Evolutionary conservation across 2,113 vertebrate genomes (phyloP), one percentile per base, ranked within the genome.

Genomic region (Phylloscopus whistleri): DNA sequence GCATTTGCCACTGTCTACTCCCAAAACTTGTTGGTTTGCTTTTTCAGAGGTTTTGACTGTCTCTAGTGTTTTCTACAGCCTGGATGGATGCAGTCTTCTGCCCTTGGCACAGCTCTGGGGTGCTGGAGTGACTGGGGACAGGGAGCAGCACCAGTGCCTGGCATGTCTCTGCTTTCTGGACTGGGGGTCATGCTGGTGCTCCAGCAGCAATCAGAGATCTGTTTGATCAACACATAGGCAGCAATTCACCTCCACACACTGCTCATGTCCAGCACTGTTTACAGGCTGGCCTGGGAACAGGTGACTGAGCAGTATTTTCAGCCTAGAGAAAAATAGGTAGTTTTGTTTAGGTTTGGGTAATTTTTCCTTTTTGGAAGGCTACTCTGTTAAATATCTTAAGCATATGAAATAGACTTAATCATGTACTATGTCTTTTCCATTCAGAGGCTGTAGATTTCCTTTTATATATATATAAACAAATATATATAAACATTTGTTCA

Each of bases 81-180:
- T 0, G 0, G 35, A 5, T 63, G 27, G 13, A 27, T 31, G 20
- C 41, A 9, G 17, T 1, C 2, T 63, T 58, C 80, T 75, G 69
- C 12, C 24, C 4, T 49, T 49, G 4, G 37, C 41, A 23, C 55
- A 39, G 55, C 60, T 53, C 68, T 6, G 15, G 31, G 4, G 0
- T 2, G 4, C n/a, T 46, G n/a, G 28, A 58, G 43, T 16, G 2
- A 16, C 5, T 1, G 11, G 27, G 55, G 18, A 58, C 24, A 16
- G 21, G 16, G 44, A 72, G 60, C 33, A 84, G 49, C 3, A 2
- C 46, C 2, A 4, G 27, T 26, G 37, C 60, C 72, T 41, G 63
- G 58, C 14, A 7, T 1, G 2, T 28, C 52, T 86, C 66, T 48
- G 56, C 24, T 24, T 28, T 53, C 77, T 10, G 35, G n/a, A 16